phyloP scores from a whole-genome alignment of 2,888 invertebrate species.

The Dicranocentrus wangi region DNA sequence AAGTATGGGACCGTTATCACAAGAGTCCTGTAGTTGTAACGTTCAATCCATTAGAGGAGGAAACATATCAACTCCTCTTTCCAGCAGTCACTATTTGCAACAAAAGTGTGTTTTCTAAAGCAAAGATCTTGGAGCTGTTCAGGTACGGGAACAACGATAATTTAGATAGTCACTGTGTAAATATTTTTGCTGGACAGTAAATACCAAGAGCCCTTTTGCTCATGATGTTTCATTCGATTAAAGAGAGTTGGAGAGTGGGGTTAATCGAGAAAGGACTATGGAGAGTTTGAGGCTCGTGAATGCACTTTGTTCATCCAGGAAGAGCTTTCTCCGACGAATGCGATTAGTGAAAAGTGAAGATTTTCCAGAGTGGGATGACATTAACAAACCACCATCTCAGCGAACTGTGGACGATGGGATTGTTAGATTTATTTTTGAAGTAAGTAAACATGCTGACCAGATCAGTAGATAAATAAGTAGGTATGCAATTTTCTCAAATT shows the following conservation, averaged over 20 bases:
- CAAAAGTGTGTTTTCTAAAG: constrained; percentile 34
- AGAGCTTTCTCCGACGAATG: constrained; percentile 54
- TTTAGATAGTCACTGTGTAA: too few relatives aligned
- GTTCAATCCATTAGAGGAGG: constrained; percentile 49
- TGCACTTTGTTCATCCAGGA: constrained; percentile 36
- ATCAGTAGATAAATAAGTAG: not conserved
- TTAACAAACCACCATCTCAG: constrained; percentile 42
- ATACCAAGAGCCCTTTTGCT: too few relatives aligned
- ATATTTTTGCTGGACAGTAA: too few relatives aligned
- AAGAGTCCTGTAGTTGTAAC: constrained; percentile 49
- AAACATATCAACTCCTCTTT: constrained; percentile 40
- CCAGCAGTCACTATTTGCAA: constrained; percentile 60
- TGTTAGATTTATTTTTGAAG: constrained; percentile 50
- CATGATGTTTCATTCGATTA: not conserved
- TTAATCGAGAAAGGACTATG: constrained; percentile 11
- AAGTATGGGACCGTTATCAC: constrained; percentile 48
- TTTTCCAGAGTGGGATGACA: constrained; percentile 37
- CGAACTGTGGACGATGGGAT: not conserved
- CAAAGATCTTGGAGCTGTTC: constrained; percentile 35
- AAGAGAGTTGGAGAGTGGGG: constrained; percentile 32
- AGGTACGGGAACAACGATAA: constrained; percentile 19
- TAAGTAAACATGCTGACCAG: not conserved
- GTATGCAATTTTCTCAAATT: not conserved
- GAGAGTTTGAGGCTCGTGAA: constrained; percentile 43
- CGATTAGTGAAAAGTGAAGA: constrained; percentile 18